Conservation (phyloP, 2,113 vertebrate species). For the Coreoperca whiteheadi region DNA sequence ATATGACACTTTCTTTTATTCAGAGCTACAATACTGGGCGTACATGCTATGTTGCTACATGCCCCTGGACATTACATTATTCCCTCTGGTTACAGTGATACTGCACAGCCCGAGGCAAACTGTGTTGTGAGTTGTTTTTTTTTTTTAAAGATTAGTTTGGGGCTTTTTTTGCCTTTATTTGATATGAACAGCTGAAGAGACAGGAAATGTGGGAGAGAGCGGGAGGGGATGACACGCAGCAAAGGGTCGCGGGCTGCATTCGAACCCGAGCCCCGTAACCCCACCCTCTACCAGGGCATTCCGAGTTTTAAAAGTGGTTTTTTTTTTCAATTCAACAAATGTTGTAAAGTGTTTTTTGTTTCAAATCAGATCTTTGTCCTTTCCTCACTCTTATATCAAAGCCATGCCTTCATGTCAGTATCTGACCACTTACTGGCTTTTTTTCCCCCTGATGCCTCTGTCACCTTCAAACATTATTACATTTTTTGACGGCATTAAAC, state of each 20-base stretch:
- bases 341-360: too few relatives aligned
- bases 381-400: neutral
- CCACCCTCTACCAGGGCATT: too few relatives aligned
- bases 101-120: neutral
- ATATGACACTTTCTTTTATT: constrained; percentile 24
- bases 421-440: neutral
- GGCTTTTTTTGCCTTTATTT: too few relatives aligned
- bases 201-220: too few relatives aligned
- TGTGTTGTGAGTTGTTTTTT: neutral
- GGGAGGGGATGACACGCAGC: too few relatives aligned
- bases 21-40: neutral
- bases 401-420: neutral
- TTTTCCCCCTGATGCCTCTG: neutral
- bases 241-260: too few relatives aligned
- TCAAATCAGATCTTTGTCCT: neutral
- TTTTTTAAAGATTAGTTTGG: too few relatives aligned
- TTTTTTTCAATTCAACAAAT: neutral
- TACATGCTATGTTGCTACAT: neutral
- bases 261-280: too few relatives aligned
- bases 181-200: too few relatives aligned
- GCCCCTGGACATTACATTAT: neutral
- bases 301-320: too few relatives aligned
- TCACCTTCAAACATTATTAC: neutral
- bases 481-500: neutral
- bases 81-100: neutral